Percentiles rank a stretch among this genome's conserved stretches.
These are phyloP conservation scores for Limnephilus lunatus DNA, from an alignment of 2,888 invertebrate species.

Conservation along the genomic window DNA sequence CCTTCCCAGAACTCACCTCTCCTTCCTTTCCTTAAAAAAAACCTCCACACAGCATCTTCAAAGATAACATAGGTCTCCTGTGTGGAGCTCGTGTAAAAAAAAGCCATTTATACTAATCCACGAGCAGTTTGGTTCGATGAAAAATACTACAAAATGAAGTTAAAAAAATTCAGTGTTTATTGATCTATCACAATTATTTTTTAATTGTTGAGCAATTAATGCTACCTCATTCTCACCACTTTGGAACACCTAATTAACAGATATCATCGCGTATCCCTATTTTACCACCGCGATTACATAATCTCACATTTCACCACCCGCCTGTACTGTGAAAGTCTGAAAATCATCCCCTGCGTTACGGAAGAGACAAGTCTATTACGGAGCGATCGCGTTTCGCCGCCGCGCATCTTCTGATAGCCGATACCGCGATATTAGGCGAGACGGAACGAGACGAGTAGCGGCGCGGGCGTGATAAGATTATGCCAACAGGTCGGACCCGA, in stretches of 20 bases:
- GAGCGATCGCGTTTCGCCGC: constrained; percentile 29
- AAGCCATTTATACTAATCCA: no score
- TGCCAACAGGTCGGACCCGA: constrained; percentile 59
- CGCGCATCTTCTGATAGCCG: constrained; percentile 8
- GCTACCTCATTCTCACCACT: neutral
- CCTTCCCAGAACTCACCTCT: no score
- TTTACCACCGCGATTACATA: neutral
- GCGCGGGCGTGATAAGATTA: constrained; percentile 57
- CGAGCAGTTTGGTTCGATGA: no score
- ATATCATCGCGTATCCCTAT: neutral
- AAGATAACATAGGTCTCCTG: no score
- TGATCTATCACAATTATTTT: no score
- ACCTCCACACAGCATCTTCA: no score
- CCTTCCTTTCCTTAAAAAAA: no score
- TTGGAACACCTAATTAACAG: neutral
- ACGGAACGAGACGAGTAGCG: constrained; percentile 3
- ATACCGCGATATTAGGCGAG: neutral
- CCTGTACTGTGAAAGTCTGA: neutral
- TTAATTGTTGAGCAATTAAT: neutral
- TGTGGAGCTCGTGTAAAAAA: no score
- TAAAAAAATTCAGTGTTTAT: no score
- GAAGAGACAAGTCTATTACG: constrained; percentile 61
- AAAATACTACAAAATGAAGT: no score
- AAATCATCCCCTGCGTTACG: constrained; percentile 44
- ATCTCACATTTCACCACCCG: neutral